Evolutionary conservation across 2,888 invertebrate genomes (phyloP), one percentile per base, ranked within the genome.

Genomic region (Tolmerus cingulatus): DNA sequence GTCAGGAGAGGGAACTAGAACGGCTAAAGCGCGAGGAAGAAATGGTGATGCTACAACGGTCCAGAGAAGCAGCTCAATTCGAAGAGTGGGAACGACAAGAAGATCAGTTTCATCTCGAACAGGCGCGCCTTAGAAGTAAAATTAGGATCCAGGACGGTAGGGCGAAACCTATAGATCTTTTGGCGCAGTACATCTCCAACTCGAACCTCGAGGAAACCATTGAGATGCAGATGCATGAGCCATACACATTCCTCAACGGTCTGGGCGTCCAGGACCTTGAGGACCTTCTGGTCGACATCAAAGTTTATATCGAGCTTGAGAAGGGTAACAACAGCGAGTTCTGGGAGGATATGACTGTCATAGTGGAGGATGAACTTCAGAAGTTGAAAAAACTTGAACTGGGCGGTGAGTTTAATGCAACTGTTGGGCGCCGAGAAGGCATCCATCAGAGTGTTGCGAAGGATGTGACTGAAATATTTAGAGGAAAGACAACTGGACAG

Each of bases 211-310:
- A 97, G 85, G 97, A 98, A 90, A 97, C 98, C 0, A 96, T 99
- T 34, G 99, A 99, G 93, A 98, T 99, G 97, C 98, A 99, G 93
- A 98, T 99, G 97, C 98, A 98, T 91, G 99, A 99, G 92, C 99
- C 99, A 0, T 98, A 99, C 91, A 97, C 97, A 0, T 98, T 98
- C 91, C 94, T 99, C 0, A 97, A 98, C 91, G 98, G 99, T 0
- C 93, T 99, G 87, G 96, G 96, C 19, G 95, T 96, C 7, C 95
- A 96, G 89, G 99, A 99, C 92, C 93, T 99, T 30, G 99, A 99
- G 92, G 99, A 99, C 93, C 93, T 99, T 19, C 94, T 98, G 0
- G 99, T 97, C 90, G 99, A 99, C 91, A 99, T 99, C 87, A 97
- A 98, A 93, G 97, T 95, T 9, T 98, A 99, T 93, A 96, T 97